Evolutionary conservation across 2,888 invertebrate species (phyloP).

Genomic region (Heteromurus nitidus): DNA sequence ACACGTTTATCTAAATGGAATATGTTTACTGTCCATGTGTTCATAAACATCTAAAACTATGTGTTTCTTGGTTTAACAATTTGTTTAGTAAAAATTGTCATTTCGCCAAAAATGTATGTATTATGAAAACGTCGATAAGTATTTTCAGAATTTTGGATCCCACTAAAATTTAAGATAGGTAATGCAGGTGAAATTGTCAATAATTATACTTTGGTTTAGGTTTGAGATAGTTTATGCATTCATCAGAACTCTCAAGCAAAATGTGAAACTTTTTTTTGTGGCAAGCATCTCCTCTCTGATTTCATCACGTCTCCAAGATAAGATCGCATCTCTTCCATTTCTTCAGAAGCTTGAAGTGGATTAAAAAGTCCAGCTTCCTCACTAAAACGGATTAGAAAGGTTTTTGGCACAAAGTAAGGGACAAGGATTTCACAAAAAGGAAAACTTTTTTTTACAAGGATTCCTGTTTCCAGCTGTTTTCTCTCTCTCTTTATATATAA

Average conservation of each 20-base stretch:
- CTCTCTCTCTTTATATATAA: neutral
- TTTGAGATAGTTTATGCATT: conserved; percentile 39
- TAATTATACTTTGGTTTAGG: conserved; percentile 54
- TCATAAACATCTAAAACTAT: neutral
- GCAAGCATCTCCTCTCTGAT: conserved; percentile 32
- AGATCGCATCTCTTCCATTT: neutral
- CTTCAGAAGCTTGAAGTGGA: conserved; percentile 69
- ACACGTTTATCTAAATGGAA: neutral
- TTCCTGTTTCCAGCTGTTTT: conserved; percentile 48
- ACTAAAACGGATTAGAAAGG: conserved; percentile 71
- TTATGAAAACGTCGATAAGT: too few relatives aligned
- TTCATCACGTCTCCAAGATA: conserved; percentile 27
- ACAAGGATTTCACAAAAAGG: conserved; percentile 9
- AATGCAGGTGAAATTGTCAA: neutral
- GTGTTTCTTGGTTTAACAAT: neutral
- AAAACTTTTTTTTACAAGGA: conserved; percentile 71
- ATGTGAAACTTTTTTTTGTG: conserved; percentile 27
- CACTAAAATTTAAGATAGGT: neutral
- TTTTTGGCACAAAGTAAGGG: conserved; percentile 39
- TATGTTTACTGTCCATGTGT: neutral
- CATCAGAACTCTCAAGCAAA: conserved; percentile 18
- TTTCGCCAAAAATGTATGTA: too few relatives aligned
- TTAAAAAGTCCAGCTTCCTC: conserved; percentile 73
- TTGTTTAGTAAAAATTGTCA: neutral
- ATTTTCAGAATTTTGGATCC: neutral